Base-by-base conservation (phyloP, 2,113 vertebrate species). In the Noturus placidus region DNA sequence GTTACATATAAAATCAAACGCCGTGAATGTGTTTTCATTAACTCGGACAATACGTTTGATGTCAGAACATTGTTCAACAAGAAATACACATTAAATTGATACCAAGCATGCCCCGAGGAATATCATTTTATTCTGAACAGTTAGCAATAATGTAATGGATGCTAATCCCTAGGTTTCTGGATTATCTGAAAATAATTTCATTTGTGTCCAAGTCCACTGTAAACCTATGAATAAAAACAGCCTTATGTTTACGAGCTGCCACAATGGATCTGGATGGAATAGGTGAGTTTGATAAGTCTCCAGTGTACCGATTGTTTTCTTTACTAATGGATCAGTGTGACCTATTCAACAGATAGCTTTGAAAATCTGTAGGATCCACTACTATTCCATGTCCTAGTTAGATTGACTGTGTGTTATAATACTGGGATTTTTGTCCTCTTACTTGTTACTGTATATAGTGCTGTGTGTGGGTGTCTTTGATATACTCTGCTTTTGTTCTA, bases 261-360 rank as follows among this genome's bases (percentile, higher is more conserved):
- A 9, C 25, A 82, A 95, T 94, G 94, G 92, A 94, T 69, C 87
- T 86, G n/a, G 86, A 92, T 69, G 80, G 56, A 81, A 84, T 91
- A 3, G 91, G 94, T 95, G 85, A 91, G 87, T 86, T 35, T n/a
- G 8, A 52, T 0, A 1, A 11, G 27, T 87, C 15, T 57, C 4
- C 22, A 19, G 14, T 84, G 56, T 50, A 10, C 76, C 20, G 50
- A 25, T n/a, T 46, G 17, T 38, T 77, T 46, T 22, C 7, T 46
- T 27, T 35, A 19, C 50, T 19, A 30, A 56, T 30, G 3, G 15
- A 56, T 56, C 56, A 59, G 70, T 76, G 52, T 85, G 70, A 57
- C 46, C 35, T 85, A 56, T 20, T 80, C 77, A 81, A 38, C 11
- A 81, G 5, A 81, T 1, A 59, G n/a, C 5, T 7, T 7, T 67